Evolutionary conservation across 2,113 vertebrate species (phyloP).

Genomic region (Gambusia holbrooki): DNA sequence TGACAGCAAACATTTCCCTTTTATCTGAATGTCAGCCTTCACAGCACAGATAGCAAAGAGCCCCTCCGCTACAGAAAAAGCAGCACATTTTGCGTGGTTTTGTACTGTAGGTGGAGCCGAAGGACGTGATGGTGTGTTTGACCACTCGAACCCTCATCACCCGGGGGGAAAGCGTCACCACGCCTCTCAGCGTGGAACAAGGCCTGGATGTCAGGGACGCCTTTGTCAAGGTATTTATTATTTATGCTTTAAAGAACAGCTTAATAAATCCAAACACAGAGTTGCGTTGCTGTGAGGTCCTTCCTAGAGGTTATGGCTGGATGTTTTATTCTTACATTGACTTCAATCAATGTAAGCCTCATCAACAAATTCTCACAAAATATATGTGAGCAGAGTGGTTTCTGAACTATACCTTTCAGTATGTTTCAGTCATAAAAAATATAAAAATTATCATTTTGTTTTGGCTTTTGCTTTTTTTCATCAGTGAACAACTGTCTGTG

Average conservation of each 20-base stretch:
- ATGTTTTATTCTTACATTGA: not conserved
- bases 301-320: not conserved
- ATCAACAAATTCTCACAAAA: too few relatives aligned
- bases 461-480: too few relatives aligned
- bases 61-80: too few relatives aligned
- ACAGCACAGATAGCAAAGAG: not conserved
- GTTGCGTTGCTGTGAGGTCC: not conserved
- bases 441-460: too few relatives aligned
- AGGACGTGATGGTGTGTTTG: conserved; percentile 86
- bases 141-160: conserved; percentile 96
- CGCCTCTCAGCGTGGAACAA: conserved; percentile 92
- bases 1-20: too few relatives aligned
- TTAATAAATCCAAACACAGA: not conserved
- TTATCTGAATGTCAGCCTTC: too few relatives aligned
- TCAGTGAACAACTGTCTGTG: too few relatives aligned
- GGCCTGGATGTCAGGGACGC: conserved; percentile 93
- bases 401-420: too few relatives aligned
- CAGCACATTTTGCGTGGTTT: not conserved
- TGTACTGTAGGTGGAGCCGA: conserved; percentile 81
- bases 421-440: too few relatives aligned
- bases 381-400: too few relatives aligned
- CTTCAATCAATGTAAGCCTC: too few relatives aligned
- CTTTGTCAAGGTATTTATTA: conserved; percentile 90
- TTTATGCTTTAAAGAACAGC: not conserved
- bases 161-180: conserved; percentile 92